These are phyloP conservation scores for Cyanistes caeruleus DNA, from an alignment of 2,113 vertebrate genomes.

Conservation along the genomic window DNA sequence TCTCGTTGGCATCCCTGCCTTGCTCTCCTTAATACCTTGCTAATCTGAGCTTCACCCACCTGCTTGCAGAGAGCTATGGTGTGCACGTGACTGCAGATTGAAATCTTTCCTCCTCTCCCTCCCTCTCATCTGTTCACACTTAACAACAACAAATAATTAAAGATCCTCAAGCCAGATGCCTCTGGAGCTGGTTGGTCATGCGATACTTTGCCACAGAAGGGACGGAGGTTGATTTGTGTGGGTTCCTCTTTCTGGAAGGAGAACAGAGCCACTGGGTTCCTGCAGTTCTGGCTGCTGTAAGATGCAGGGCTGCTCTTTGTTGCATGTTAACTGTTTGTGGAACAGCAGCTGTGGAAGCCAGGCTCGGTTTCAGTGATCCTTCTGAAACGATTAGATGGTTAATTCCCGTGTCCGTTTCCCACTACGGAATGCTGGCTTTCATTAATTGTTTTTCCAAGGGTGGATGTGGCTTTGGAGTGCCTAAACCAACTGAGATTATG, in stretches of 20 bases:
- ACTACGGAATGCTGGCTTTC: not conserved
- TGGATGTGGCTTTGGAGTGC: not conserved
- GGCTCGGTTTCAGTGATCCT: not conserved
- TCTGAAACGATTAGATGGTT: rapidly evolving
- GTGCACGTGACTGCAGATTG: not conserved
- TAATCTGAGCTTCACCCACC: conserved; percentile 1
- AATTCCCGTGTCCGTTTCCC: rapidly evolving
- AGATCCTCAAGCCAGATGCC: not conserved
- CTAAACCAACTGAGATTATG: not conserved
- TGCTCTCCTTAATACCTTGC: not conserved
- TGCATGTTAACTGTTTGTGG: rapidly evolving
- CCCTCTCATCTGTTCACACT: not conserved
- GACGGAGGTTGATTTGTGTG: not conserved
- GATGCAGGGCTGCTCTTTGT: not conserved
- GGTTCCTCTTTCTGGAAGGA: not conserved
- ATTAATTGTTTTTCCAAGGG: not conserved
- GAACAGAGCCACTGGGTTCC: not conserved
- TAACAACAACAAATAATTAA: not conserved
- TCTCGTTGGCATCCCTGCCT: not conserved
- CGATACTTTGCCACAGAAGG: not conserved
- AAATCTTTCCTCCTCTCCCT: not conserved
- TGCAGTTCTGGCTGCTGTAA: not conserved
- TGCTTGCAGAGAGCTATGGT: not conserved
- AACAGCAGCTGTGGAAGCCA: not conserved
- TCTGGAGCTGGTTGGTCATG: not conserved